phyloP scores from a whole-genome alignment of 1,140 invertebrate genomes.

The Pentalonia nigronervosa region DNA sequence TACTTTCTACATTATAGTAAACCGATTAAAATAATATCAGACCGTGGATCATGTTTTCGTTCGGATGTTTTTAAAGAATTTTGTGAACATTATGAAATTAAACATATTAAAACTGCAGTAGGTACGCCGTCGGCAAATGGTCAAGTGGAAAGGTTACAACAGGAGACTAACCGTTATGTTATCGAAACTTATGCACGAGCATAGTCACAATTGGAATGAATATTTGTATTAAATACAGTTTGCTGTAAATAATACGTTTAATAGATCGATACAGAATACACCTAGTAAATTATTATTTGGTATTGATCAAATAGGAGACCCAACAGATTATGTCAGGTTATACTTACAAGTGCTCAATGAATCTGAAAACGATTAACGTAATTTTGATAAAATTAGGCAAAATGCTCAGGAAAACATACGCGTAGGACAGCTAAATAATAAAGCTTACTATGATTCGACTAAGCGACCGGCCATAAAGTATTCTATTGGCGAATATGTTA shows the following conservation, averaged over 20 bases:
- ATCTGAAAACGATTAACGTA: too few relatives aligned
- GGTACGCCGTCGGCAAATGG: too few relatives aligned
- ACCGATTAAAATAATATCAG: conserved; percentile 59
- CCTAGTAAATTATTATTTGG: conserved; percentile 60
- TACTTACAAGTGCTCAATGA: too few relatives aligned
- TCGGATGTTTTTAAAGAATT: conserved; percentile 59
- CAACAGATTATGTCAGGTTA: background rate
- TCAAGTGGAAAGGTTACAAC: conserved; percentile 3
- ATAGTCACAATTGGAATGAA: conserved; percentile 54
- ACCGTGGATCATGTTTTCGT: conserved; percentile 59
- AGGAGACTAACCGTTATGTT: background rate
- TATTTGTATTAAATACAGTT: too few relatives aligned
- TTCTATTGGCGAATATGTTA: background rate
- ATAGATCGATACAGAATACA: conserved; percentile 57
- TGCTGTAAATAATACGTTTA: too few relatives aligned
- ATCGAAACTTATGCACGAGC: background rate
- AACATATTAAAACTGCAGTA: too few relatives aligned
- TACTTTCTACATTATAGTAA: conserved; percentile 59
- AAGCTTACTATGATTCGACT: background rate
- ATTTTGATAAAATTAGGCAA: too few relatives aligned
- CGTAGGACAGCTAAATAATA: too few relatives aligned
- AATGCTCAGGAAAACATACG: too few relatives aligned
- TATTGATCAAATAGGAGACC: conserved; percentile 37
- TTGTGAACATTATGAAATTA: conserved; percentile 11
- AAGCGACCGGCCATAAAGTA: background rate